phyloP scores from a whole-genome alignment of 2,113 vertebrate species.

The Calypte anna region DNA sequence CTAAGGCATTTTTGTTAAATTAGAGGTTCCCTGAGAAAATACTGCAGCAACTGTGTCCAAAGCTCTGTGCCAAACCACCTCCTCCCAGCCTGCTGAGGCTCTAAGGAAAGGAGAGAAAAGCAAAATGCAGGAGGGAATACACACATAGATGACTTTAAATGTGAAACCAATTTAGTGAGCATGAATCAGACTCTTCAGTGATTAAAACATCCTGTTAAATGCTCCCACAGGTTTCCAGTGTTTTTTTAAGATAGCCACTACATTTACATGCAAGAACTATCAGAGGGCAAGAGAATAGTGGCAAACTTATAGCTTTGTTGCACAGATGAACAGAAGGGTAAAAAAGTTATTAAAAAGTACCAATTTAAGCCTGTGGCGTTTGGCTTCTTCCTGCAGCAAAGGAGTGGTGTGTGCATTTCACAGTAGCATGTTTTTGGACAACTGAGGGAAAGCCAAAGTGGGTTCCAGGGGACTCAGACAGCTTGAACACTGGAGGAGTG shows the following conservation, averaged over 20 bases:
- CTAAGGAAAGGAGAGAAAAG: background rate
- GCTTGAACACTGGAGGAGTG: background rate
- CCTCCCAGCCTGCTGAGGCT: background rate
- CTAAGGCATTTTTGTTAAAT: fast-evolving
- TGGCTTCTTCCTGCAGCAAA: background rate
- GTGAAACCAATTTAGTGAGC: background rate
- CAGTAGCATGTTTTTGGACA: too few species aligned
- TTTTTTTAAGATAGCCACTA: background rate
- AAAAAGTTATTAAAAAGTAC: background rate
- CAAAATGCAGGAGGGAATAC: background rate
- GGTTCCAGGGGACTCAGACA: fast-evolving
- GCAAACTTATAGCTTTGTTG: background rate
- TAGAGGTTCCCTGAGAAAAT: background rate
- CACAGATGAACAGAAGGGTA: background rate
- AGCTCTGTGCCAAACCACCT: background rate
- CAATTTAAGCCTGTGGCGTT: background rate
- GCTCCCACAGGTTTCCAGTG: background rate
- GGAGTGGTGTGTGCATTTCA: fast-evolving
- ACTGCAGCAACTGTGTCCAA: background rate
- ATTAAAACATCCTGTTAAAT: background rate
- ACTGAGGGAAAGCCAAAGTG: fast-evolving
- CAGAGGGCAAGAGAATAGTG: background rate
- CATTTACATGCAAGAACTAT: background rate
- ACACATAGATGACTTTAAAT: background rate
- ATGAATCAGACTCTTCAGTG: background rate